These are phyloP conservation scores for Nasonia longicornis DNA, from an alignment of 1,140 invertebrate genomes.

Conservation along the genomic window DNA sequence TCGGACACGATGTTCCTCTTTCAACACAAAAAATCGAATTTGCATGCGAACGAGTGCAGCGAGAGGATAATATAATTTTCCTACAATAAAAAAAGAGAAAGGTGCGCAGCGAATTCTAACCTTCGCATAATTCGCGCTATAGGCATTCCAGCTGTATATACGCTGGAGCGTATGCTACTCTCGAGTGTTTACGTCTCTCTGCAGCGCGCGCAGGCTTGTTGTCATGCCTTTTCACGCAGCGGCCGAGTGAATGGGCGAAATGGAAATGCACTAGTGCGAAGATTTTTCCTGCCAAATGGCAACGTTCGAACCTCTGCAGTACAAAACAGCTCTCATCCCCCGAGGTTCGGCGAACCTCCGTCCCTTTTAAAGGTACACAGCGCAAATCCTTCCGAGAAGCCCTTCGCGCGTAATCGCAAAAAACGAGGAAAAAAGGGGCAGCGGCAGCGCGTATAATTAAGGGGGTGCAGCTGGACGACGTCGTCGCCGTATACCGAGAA, in stretches of 20 bases:
- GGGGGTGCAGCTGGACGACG: not conserved
- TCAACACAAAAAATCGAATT: not conserved
- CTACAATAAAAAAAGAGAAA: slow-evolving; percentile 38
- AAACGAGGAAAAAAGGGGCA: not conserved
- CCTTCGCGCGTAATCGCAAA: not conserved
- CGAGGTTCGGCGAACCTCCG: not conserved
- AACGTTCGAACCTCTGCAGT: no score
- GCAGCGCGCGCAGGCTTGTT: not conserved
- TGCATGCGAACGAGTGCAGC: not conserved
- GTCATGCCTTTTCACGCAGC: not conserved
- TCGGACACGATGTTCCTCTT: not conserved
- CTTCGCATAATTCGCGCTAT: slow-evolving; percentile 41
- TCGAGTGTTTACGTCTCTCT: not conserved
- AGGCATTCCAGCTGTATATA: slow-evolving; percentile 32
- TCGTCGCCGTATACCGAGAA: not conserved
- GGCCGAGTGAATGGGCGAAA: no score
- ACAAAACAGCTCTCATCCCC: not conserved
- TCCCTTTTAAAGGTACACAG: no score
- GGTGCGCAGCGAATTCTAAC: slow-evolving; percentile 40
- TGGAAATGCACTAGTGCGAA: no score
- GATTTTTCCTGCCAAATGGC: no score
- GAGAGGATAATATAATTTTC: not conserved
- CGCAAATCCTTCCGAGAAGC: not conserved
- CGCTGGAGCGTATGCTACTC: not conserved
- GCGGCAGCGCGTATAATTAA: not conserved